These are phyloP conservation scores for Steinernema khuongi DNA, from an alignment of 1,140 invertebrate genomes.

Conservation along the genomic window DNA sequence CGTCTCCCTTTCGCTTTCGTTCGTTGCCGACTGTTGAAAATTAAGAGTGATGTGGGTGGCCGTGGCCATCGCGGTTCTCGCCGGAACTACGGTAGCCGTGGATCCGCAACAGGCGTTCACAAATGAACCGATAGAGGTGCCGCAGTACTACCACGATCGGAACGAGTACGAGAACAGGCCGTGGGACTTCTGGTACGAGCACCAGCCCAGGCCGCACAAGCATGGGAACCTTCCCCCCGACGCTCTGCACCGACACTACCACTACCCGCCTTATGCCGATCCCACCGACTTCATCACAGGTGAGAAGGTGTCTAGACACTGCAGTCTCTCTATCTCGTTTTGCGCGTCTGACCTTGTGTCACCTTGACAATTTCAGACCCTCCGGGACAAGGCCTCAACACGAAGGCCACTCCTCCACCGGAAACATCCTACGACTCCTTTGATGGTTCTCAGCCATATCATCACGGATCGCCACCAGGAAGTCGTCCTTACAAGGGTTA, in stretches of 20 bases:
- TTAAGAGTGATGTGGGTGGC: slow-evolving; percentile 12
- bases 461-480: background rate
- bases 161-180: slow-evolving; percentile 1
- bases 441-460: background rate
- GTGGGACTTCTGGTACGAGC: slow-evolving; percentile 9
- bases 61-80: background rate
- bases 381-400: slow-evolving; percentile 1
- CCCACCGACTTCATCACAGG: background rate
- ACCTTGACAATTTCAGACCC: background rate
- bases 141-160: background rate
- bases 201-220: background rate
- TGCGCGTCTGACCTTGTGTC: background rate
- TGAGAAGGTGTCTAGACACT: background rate
- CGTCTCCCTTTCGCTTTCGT: background rate
- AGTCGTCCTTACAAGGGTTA: background rate
- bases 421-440: background rate
- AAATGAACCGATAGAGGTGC: background rate
- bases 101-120: background rate
- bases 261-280: background rate
- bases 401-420: background rate
- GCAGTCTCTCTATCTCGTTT: background rate
- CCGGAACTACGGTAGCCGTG: background rate
- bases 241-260: background rate
- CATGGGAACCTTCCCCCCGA: background rate
- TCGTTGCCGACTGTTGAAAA: background rate